Evolutionary conservation across 1,140 invertebrate species (phyloP).

Genomic region (Tenebrio molitor): DNA sequence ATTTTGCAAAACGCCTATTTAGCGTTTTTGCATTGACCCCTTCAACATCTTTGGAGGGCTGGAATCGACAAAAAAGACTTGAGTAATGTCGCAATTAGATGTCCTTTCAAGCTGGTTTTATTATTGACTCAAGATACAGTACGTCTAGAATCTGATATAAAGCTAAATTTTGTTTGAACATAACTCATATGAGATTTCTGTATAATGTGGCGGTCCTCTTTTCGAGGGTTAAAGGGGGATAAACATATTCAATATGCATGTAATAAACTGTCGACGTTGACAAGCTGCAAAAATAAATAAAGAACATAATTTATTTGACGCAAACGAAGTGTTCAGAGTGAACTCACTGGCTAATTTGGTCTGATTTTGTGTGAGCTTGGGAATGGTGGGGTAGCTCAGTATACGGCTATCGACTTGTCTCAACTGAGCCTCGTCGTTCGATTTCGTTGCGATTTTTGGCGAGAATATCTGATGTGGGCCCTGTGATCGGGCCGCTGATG

Average conservation of each 20-base stretch:
- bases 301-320: constrained; percentile 31
- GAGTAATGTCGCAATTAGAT: constrained; percentile 17
- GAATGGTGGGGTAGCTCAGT: not conserved
- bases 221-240: constrained; percentile 22
- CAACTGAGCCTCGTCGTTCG: no score
- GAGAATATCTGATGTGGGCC: constrained; percentile 15
- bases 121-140: not conserved
- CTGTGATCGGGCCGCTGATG: not conserved
- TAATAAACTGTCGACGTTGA: constrained; percentile 36
- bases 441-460: constrained; percentile 15
- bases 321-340: not conserved
- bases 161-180: constrained; percentile 8
- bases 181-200: constrained; percentile 21
- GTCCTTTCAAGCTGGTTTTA: constrained; percentile 1
- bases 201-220: constrained; percentile 16
- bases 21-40: not conserved
- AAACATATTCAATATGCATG: constrained; percentile 34
- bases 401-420: no score
- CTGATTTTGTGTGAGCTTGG: not conserved
- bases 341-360: constrained; percentile 7
- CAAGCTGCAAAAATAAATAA: constrained; percentile 31
- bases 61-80: not conserved
- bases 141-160: constrained; percentile 6
- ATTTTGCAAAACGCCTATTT: constrained; percentile 1
- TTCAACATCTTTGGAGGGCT: not conserved